Evolutionary conservation across 1,140 invertebrate species (phyloP).

Genomic region (Coelopa frigida): DNA sequence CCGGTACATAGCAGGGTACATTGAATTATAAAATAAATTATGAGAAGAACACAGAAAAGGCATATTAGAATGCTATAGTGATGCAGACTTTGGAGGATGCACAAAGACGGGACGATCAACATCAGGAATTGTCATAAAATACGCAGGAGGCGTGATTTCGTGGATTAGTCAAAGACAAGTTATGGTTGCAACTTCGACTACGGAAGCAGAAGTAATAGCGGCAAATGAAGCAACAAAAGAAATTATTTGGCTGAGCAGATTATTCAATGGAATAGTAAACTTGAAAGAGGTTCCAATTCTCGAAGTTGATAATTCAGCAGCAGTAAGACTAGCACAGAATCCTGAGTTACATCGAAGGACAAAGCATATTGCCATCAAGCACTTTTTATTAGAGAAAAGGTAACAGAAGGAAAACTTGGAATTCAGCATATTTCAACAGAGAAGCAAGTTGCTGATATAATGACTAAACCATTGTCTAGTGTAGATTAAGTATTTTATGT

Average conservation of each 20-base stretch:
- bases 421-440: constrained; percentile 16
- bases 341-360: constrained; percentile 40
- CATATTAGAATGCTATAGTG: constrained; percentile 32
- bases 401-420: constrained; percentile 17
- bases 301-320: constrained; percentile 25
- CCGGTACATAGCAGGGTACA: constrained; percentile 31
- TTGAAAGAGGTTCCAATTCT: constrained; percentile 16
- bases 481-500: too few relatives aligned
- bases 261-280: constrained; percentile 1
- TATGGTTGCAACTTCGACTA: constrained; percentile 37
- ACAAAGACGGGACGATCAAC: constrained; percentile 33
- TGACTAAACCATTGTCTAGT: constrained; percentile 37
- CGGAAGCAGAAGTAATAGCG: constrained; percentile 47
- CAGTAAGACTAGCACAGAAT: too few relatives aligned
- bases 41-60: too few relatives aligned
- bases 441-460: constrained; percentile 27
- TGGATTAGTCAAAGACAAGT: constrained; percentile 39
- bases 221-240: constrained; percentile 42
- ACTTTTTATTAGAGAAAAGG: constrained; percentile 38
- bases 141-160: constrained; percentile 29
- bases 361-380: constrained; percentile 42
- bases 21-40: constrained; percentile 25
- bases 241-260: constrained; percentile 32
- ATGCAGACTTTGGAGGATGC: constrained; percentile 39
- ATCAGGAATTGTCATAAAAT: constrained; percentile 26